phyloP scores from a whole-genome alignment of 2,888 invertebrate genomes.

The Helobdella robusta region DNA sequence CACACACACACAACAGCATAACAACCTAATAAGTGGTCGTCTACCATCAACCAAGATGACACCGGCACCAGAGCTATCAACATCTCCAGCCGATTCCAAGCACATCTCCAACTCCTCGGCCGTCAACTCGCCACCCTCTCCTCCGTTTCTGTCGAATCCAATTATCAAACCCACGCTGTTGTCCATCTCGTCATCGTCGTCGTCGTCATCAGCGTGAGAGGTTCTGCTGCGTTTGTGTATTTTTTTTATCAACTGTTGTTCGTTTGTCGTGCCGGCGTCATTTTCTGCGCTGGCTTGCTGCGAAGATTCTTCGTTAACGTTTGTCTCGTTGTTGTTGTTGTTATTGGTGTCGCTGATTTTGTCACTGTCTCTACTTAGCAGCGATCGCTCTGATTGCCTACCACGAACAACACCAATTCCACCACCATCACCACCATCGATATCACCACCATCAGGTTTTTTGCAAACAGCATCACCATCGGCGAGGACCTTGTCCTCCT shows the following conservation, averaged over 20 bases:
- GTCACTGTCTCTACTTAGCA: too few relatives aligned
- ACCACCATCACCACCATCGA: slow-evolving; percentile 48
- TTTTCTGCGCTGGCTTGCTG: slow-evolving; percentile 1
- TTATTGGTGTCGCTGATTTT: too few relatives aligned
- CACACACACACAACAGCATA: too few relatives aligned
- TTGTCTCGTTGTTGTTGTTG: too few relatives aligned
- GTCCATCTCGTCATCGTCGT: neutral
- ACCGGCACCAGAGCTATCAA: too few relatives aligned
- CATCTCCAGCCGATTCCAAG: neutral
- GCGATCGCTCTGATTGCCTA: slow-evolving; percentile 41
- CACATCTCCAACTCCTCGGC: slow-evolving; percentile 1
- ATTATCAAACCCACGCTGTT: neutral
- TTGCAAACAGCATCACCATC: slow-evolving; percentile 10
- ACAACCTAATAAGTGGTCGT: too few relatives aligned
- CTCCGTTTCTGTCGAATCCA: neutral
- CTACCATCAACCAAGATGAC: too few relatives aligned
- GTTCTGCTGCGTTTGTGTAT: too few relatives aligned
- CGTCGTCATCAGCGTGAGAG: slow-evolving; percentile 2
- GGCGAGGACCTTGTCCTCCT: neutral
- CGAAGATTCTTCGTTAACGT: slow-evolving; percentile 32
- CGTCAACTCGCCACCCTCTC: neutral
- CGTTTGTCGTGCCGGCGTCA: too few relatives aligned
- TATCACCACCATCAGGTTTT: slow-evolving; percentile 9
- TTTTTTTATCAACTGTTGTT: too few relatives aligned
- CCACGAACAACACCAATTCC: slow-evolving; percentile 58